Base-by-base conservation (phyloP, 1,140 invertebrate genomes). In the Coptotermes formosanus region DNA sequence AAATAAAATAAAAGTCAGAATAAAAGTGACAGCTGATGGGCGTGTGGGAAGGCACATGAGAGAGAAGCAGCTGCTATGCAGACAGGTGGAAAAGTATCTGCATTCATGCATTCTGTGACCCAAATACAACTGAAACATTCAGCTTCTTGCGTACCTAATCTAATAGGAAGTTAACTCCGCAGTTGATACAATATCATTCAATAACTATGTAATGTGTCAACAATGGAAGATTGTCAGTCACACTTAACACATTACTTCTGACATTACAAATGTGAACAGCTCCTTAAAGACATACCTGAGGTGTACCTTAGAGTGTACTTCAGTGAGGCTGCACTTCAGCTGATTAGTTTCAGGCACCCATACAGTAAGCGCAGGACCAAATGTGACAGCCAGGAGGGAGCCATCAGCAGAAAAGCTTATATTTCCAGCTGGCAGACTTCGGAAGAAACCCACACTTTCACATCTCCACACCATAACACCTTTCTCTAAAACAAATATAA, bases 361-460 rank as follows among this genome's bases (percentile, higher is more conserved):
- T 43, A 96, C 89, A 11, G 96, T 97, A 44, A 97, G 89, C 82
- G 92, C 93, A n/a, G 92, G 91, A 44, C 91, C 93, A 92, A 96
- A 97, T 16, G 92, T 93, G 38, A 95, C 94, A 43, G 93, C 95
- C 32, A 97, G 88, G 30, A 97, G 88, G 2, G 96, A 97, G 48
- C 95, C 95, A 91, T 97, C 96, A 82, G 93, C 91, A 1, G 95
- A 95, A 89, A 97, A 97, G 82, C 91, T 92, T 2, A 94, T 91
- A 87, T 92, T 91, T 45, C 91, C 92, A 69, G 93, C 91, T 12
- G 91, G 87, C 25, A 94, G 88, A 88, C 94, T 91, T 38, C 93
- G 91, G 89, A 96, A 97, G 84, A 91, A 93, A 3, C 94, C 94
- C 48, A 94, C 90, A 82, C 93, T 93, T 30, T 93, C 91, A 89